Evolutionary conservation across 2,113 vertebrate species (phyloP).

Genomic region (Barbus barbus): DNA sequence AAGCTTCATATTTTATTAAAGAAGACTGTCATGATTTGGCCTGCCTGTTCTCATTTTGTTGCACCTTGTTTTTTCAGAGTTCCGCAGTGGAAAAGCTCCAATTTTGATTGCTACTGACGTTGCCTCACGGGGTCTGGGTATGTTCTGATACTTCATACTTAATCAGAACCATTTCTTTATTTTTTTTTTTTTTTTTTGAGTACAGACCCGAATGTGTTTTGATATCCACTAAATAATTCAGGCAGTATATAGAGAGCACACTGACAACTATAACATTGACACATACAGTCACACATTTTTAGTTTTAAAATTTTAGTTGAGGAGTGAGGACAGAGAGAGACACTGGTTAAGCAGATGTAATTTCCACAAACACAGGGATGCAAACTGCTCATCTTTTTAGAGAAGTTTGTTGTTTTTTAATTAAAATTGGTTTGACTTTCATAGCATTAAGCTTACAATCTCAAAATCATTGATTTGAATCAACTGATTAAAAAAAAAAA

Average conservation of each 20-base stretch:
- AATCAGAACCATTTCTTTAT: not conserved
- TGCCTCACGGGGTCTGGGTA: conserved; percentile 98
- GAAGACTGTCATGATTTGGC: not conserved
- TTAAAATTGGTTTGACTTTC: not conserved
- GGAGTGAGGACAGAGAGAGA: not conserved
- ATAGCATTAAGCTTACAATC: not conserved
- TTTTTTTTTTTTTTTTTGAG: not conserved
- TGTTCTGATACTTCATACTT: conserved; percentile 70
- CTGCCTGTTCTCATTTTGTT: not conserved
- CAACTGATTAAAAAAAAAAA: too few species aligned
- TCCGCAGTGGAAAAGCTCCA: conserved; percentile 95
- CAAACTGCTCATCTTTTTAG: not conserved
- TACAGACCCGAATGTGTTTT: not conserved
- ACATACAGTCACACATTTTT: not conserved
- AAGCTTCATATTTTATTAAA: not conserved
- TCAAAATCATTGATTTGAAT: too few species aligned
- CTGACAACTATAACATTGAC: not conserved
- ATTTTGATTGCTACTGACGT: conserved; percentile 98
- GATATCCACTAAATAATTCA: not conserved
- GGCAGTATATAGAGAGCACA: not conserved
- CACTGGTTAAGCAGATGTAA: not conserved
- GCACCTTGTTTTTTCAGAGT: conserved; percentile 80
- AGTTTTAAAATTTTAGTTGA: not conserved
- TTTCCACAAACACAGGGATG: not conserved
- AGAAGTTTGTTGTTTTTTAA: not conserved